Percentiles rank a stretch among this genome's conserved stretches.
These are phyloP conservation scores for Labroides dimidiatus DNA, from an alignment of 2,797 vertebrate species.

Conservation along the genomic window DNA sequence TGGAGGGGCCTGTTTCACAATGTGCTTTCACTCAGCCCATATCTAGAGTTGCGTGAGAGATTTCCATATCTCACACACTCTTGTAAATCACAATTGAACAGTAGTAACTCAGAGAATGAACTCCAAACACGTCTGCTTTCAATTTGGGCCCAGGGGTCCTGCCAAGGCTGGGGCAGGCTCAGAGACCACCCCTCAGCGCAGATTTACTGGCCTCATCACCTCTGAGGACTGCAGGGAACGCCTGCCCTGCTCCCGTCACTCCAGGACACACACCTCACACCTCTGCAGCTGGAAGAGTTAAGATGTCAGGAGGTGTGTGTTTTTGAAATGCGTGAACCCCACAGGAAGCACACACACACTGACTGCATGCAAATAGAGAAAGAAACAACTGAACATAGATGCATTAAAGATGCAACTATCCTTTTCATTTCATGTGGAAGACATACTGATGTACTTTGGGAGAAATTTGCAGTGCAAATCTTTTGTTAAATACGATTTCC, in stretches of 20 bases:
- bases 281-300: constrained; percentile 33
- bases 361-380: background rate
- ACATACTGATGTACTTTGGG: background rate
- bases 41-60: constrained; percentile 91
- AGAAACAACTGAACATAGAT: background rate
- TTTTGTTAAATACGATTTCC: background rate
- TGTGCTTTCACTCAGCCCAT: constrained; percentile 86
- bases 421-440: background rate
- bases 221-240: constrained; percentile 65
- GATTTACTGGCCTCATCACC: constrained; percentile 85
- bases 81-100: constrained; percentile 92
- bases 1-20: constrained; percentile 81
- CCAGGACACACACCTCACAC: constrained; percentile 49
- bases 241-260: constrained; percentile 61
- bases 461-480: background rate
- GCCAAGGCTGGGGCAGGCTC: constrained; percentile 88
- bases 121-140: constrained; percentile 92
- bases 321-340: constrained; percentile 17
- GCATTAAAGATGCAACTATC: background rate
- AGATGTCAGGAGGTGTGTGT: constrained; percentile 16
- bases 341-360: constrained; percentile 5
- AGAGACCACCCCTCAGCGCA: constrained; percentile 89
- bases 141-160: constrained; percentile 85
- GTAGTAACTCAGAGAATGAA: constrained; percentile 92
- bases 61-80: constrained; percentile 89